phyloP scores from a whole-genome alignment of 2,113 vertebrate species.

The Aphelocoma coerulescens region DNA sequence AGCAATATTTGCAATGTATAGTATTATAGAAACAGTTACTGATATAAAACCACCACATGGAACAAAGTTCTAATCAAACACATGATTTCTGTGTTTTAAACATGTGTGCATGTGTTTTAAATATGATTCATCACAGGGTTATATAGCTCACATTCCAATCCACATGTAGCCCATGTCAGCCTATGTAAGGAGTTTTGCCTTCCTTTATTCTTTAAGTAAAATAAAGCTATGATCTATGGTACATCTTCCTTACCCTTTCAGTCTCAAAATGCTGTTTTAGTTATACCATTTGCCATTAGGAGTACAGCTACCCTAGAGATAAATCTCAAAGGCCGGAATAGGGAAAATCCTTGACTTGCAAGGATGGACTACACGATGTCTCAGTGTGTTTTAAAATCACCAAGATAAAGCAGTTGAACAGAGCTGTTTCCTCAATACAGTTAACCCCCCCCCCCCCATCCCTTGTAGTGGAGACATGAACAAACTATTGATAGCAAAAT shows the following conservation, averaged over 20 bases:
- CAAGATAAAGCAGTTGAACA: not conserved
- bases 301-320: not conserved
- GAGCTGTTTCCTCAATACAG: not conserved
- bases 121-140: not conserved
- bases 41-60: not conserved
- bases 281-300: not conserved
- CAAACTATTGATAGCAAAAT: not conserved
- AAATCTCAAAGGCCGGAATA: not conserved
- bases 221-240: not conserved
- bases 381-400: not conserved
- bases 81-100: not conserved
- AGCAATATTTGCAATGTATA: not conserved
- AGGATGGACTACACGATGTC: not conserved
- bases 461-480: not conserved
- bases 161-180: not conserved
- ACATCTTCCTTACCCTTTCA: not conserved
- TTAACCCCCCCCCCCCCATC: accelerated
- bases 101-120: not conserved
- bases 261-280: not conserved
- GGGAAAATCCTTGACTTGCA: not conserved
- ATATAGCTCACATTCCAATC: not conserved
- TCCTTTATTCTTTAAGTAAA: not conserved
- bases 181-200: not conserved
- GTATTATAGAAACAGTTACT: not conserved
- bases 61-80: not conserved